phyloP scores from a whole-genome alignment of 2,888 invertebrate species.

The Hypomecis atomaria region DNA sequence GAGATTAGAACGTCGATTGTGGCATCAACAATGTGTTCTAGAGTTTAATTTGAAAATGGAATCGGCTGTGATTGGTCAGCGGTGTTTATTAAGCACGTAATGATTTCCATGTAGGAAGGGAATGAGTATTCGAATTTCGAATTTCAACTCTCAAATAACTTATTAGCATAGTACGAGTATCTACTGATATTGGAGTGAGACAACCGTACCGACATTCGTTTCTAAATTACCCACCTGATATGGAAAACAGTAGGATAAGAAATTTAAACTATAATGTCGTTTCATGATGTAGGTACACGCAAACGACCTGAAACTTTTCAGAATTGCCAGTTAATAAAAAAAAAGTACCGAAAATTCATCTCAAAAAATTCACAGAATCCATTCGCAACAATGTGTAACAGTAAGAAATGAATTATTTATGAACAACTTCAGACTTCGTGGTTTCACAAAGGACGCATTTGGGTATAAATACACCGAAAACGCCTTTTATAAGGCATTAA shows the following conservation, averaged over 20 bases:
- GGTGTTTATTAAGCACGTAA: constrained; percentile 49
- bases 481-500: constrained; percentile 76
- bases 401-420: constrained; percentile 73
- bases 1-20: constrained; percentile 64
- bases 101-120: constrained; percentile 56
- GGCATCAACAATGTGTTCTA: constrained; percentile 50
- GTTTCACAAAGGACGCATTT: constrained; percentile 73
- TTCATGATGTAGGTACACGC: no score
- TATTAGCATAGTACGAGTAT: no score
- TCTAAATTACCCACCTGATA: no score
- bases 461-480: constrained; percentile 78
- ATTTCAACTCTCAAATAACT: background rate
- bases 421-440: constrained; percentile 77
- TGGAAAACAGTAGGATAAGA: no score
- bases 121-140: constrained; percentile 35
- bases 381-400: constrained; percentile 59
- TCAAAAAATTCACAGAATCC: constrained; percentile 21
- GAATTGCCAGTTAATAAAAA: background rate
- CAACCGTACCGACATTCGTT: no score
- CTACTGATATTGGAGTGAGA: no score
- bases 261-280: no score
- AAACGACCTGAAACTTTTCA: background rate
- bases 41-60: constrained; percentile 53
- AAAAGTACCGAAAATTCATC: background rate
- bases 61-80: constrained; percentile 47